phyloP scores from a whole-genome alignment of 2,113 vertebrate species.

The human region GRCh38 chr15:83361501-83362000 shows the following conservation, averaged over 20 bases:
- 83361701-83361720: neutral
- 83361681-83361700: neutral
- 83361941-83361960: neutral
- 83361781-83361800: neutral
- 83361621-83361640: neutral
- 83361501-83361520: neutral
- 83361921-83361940: neutral
- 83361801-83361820: neutral
- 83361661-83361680: too few relatives aligned
- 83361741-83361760: neutral
- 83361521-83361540: neutral
- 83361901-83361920: neutral
- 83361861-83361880: neutral
- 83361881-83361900: neutral
- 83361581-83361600: too few relatives aligned
- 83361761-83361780: neutral
- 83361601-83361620: neutral
- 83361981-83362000: neutral
- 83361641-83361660: neutral
- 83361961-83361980: neutral
- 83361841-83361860: neutral
- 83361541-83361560: neutral
- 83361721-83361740: neutral
- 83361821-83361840: neutral
- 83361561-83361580: accelerated